Evolutionary conservation across 2,113 vertebrate species (phyloP).

Genomic region (Elephas maximus): DNA sequence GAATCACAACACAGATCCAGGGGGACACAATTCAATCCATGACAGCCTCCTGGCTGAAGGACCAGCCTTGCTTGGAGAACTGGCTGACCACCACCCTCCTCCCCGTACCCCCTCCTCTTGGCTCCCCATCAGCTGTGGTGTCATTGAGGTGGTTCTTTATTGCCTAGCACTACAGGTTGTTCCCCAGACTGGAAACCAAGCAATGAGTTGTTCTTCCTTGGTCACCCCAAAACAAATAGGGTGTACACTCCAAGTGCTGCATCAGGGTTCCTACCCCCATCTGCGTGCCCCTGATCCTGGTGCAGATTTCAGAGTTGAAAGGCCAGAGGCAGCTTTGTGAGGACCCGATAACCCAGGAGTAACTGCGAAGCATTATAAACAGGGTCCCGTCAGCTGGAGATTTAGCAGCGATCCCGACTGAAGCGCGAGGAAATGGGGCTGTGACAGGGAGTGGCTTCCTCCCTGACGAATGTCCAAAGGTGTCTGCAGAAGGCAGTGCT

Average conservation of each 20-base stretch:
- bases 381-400: slow-evolving; percentile 59
- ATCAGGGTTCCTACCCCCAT: not conserved
- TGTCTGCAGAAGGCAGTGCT: slow-evolving; percentile 49
- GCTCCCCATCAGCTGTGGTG: fast-evolving
- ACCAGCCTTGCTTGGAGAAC: too few species aligned
- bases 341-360: slow-evolving; percentile 33
- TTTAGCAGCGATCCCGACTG: slow-evolving; percentile 67
- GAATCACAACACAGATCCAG: not conserved
- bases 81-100: not conserved
- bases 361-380: slow-evolving; percentile 49
- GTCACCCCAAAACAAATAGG: not conserved
- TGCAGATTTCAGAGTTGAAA: slow-evolving; percentile 37
- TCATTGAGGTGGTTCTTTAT: not conserved
- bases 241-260: not conserved
- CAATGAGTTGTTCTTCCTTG: not conserved
- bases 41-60: not conserved
- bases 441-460: slow-evolving; percentile 66
- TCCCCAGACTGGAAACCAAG: not conserved
- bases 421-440: slow-evolving; percentile 61
- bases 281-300: not conserved
- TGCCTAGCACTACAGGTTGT: not conserved
- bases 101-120: too few species aligned
- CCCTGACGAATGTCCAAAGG: slow-evolving; percentile 68
- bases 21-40: not conserved
- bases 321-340: not conserved